A percentile compares a stretch with the other conserved stretches of the same genome.
These are phyloP conservation scores for Eolophus roseicapilla DNA, from an alignment of 2,113 vertebrate species.

Conservation along the genomic window DNA sequence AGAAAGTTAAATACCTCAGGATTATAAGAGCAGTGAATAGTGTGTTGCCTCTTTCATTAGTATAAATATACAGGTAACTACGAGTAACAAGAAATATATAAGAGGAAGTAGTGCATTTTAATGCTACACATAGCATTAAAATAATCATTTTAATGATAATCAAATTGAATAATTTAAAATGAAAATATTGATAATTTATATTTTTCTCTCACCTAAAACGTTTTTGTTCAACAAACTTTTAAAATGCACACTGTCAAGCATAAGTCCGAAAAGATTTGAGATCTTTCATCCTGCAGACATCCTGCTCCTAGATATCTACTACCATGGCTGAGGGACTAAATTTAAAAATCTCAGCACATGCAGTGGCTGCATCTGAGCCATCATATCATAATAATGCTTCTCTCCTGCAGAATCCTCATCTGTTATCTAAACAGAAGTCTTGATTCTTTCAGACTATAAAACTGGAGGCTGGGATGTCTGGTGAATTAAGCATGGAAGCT, in stretches of 20 bases:
- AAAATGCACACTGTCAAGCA: background rate
- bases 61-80: constrained; percentile 44
- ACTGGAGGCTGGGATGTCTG: background rate
- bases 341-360: constrained; percentile 6
- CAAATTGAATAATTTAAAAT: background rate
- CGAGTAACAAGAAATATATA: constrained; percentile 43
- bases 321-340: constrained; percentile 2
- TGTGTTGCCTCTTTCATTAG: constrained; percentile 27
- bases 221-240: background rate
- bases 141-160: background rate
- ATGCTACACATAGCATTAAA: background rate
- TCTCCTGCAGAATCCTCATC: constrained; percentile 29
- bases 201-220: background rate
- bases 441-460: constrained; percentile 16
- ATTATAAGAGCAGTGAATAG: constrained; percentile 8
- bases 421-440: constrained; percentile 36
- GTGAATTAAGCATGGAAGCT: constrained; percentile 12
- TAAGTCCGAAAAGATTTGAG: background rate
- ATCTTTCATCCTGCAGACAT: background rate
- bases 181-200: background rate
- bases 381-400: constrained; percentile 4
- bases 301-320: background rate
- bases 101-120: background rate
- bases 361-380: background rate
- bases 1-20: constrained; percentile 71